These are phyloP conservation scores for Ferdinandea cuprea DNA, from an alignment of 2,888 invertebrate species.

Conservation along the genomic window DNA sequence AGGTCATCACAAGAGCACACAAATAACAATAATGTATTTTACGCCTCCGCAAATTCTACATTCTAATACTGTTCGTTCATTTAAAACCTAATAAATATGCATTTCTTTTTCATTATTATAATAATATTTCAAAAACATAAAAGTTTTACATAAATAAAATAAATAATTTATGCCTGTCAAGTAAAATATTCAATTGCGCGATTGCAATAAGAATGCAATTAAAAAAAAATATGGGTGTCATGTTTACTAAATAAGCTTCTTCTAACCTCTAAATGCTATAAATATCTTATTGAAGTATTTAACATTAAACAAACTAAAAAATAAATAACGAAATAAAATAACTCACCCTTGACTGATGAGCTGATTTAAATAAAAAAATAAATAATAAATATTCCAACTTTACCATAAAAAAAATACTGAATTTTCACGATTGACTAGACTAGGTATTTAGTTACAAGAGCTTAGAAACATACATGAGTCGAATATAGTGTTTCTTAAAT, in stretches of 20 bases:
- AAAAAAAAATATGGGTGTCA: neutral
- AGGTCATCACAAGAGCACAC: constrained; percentile 14
- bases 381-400: constrained; percentile 7
- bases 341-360: neutral
- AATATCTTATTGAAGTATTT: too few species aligned
- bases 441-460: constrained; percentile 51
- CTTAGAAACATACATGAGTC: constrained; percentile 10
- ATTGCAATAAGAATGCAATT: neutral
- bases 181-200: neutral
- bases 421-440: constrained; percentile 58
- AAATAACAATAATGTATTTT: constrained; percentile 7
- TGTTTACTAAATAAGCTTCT: too few species aligned
- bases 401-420: constrained; percentile 27
- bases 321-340: neutral
- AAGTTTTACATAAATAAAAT: neutral
- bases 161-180: too few species aligned
- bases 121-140: neutral
- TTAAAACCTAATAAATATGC: constrained; percentile 48
- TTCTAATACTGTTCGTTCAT: constrained; percentile 60
- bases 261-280: too few species aligned
- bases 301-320: neutral
- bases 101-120: constrained; percentile 2
- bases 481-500: constrained; percentile 9
- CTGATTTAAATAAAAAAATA: constrained; percentile 14
- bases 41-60: constrained; percentile 40